Conservation (phyloP, 1,140 invertebrate genomes). For the Paramacrobiotus metropolitanus region DNA sequence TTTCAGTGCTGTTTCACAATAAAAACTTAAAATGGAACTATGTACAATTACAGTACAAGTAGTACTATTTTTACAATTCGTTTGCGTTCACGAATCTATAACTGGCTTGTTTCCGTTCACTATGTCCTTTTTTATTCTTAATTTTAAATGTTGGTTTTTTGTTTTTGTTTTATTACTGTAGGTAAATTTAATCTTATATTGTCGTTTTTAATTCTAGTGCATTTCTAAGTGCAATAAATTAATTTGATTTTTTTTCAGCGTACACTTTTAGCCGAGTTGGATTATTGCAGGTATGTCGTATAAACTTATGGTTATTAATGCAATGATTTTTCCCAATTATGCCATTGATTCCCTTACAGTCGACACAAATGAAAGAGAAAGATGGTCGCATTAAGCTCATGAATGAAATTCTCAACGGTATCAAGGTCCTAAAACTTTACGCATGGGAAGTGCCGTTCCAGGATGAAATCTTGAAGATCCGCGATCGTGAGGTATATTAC, state of each 20-base stretch:
- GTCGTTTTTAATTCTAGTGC: too few relatives aligned
- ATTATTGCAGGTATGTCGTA: neutral
- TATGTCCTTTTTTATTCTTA: too few relatives aligned
- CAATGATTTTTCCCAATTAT: neutral
- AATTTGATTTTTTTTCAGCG: neutral
- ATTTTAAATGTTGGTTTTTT: too few relatives aligned
- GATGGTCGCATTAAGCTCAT: slow-evolving; percentile 63
- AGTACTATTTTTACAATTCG: neutral
- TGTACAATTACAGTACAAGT: neutral
- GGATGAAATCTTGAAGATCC: slow-evolving; percentile 20
- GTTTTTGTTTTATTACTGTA: too few relatives aligned
- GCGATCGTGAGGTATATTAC: too few relatives aligned
- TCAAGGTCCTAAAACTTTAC: slow-evolving; percentile 44
- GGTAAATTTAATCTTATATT: too few relatives aligned
- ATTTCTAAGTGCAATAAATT: neutral
- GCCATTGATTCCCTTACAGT: neutral
- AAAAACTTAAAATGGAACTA: neutral
- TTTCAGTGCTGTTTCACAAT: neutral
- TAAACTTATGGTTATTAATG: neutral
- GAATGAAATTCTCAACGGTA: slow-evolving; percentile 80
- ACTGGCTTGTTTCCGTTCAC: neutral
- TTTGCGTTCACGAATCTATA: neutral
- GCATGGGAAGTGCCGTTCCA: slow-evolving; percentile 27
- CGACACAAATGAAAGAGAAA: slow-evolving; percentile 19
- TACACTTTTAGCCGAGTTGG: neutral